Base-by-base conservation (phyloP, 2,888 invertebrate species). In the Cephus spinipes region DNA sequence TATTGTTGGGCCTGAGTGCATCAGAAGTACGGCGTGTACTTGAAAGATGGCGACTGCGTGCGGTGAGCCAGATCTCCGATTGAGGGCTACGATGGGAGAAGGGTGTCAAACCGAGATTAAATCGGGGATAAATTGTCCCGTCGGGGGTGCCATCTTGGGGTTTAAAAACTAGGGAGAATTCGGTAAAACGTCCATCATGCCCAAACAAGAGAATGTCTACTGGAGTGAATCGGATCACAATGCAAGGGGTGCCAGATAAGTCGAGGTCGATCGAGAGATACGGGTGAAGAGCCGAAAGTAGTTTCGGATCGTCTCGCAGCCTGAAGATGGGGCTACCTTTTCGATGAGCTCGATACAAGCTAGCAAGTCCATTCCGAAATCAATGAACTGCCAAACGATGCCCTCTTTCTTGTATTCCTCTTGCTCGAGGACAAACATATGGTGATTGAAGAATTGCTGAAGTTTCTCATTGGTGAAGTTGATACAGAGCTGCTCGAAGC, bases 391-490 rank as follows among this genome's bases (percentile, higher is more conserved):
- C 99, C 99, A 99, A 90, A 96, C 95, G 93, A 99, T 99, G 91
- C 98, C 98, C 93, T 99, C 99, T 91, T 94, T 95, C 92, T 97
- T 98, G 94, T 99, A 99, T 92, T 99, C 99, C 93, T 99, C 98
- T 95, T 99, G 99, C 93, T 99, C 99, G 93, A 99, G 94, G 87
- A 99, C 98, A 93, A 99, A 99, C 99, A 99, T 99, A 96, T 98
- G 97, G 93, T 99, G 99, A 94, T 99, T 99, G 96, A 99, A 99
- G 95, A 99, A 99, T 94, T 99, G 99, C 94, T 99, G 99, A 88
- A 99, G 95, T 94, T 98, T 98, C 93, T 99, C 99, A 93, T 99
- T 99, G 93, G 99, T 99, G 94, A 99, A 99, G 95, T 99, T 99
- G 95, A 99, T 99, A 95, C 99, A 99, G 93, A 99, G 95, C 95